Evolutionary conservation across 2,113 vertebrate genomes (phyloP).

Genomic region (Anhinga rufa): DNA sequence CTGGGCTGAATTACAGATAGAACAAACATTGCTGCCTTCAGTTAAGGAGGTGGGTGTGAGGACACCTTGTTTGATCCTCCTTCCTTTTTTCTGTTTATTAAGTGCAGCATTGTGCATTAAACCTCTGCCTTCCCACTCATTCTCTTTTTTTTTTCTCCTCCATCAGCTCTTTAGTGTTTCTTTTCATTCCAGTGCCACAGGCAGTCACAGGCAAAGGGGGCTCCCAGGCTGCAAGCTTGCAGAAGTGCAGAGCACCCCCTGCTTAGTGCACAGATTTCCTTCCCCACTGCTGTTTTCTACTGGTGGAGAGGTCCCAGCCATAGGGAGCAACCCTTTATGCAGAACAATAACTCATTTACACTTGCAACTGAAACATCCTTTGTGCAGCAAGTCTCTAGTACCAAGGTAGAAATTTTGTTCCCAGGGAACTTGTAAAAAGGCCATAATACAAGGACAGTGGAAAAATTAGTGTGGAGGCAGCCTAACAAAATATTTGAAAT

Average conservation of each 20-base stretch:
- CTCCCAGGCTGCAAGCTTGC: neutral
- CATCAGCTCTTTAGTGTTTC: neutral
- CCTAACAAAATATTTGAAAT: constrained; percentile 2
- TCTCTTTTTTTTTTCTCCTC: neutral
- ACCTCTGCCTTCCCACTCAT: neutral
- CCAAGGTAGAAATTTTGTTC: neutral
- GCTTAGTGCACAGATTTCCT: neutral
- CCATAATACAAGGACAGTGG: neutral
- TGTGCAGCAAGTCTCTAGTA: neutral
- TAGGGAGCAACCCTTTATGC: neutral
- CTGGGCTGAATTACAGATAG: neutral
- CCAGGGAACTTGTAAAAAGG: neutral
- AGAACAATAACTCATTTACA: neutral
- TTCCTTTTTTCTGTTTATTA: neutral
- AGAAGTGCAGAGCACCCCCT: neutral
- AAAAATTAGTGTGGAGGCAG: neutral
- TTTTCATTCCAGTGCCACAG: neutral
- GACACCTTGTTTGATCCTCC: neutral
- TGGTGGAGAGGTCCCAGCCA: neutral
- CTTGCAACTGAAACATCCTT: neutral
- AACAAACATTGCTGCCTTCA: neutral
- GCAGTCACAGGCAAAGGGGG: neutral
- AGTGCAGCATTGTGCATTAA: neutral
- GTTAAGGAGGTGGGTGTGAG: neutral
- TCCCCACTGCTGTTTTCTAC: neutral